Percentiles rank a stretch among this genome's conserved stretches.
These are phyloP conservation scores for Ceratosolen solmsi DNA, from an alignment of 1,140 invertebrate genomes.

Conservation along the genomic window DNA sequence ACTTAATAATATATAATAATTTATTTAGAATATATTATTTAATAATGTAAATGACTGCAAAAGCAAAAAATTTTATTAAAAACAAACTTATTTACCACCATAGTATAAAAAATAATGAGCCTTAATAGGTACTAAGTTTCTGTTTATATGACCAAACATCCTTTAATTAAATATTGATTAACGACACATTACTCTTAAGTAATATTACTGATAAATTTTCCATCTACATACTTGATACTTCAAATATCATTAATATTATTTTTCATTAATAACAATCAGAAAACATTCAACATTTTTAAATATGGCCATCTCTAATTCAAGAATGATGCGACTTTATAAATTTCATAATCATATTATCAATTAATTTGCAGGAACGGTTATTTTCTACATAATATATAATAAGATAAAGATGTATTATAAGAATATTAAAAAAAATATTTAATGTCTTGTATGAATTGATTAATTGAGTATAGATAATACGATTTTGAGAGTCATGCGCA, in stretches of 20 bases:
- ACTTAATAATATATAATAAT: not conserved
- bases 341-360: slow-evolving; percentile 9
- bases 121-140: slow-evolving; percentile 87
- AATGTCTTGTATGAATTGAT: no score
- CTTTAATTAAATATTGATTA: slow-evolving; percentile 10
- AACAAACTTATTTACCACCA: slow-evolving; percentile 79
- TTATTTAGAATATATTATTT: not conserved
- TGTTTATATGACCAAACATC: slow-evolving; percentile 77
- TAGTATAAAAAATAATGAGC: slow-evolving; percentile 91
- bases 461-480: no score
- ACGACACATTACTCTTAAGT: not conserved
- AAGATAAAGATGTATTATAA: no score
- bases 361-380: no score
- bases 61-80: not conserved
- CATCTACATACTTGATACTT: not conserved
- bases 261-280: not conserved
- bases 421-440: no score
- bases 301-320: not conserved
- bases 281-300: not conserved
- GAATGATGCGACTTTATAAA: not conserved
- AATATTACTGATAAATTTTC: slow-evolving; percentile 7
- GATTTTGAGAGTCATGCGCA: no score
- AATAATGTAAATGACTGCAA: not conserved
- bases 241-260: no score
- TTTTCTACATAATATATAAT: no score